Percentiles rank a stretch among this genome's conserved stretches.
Evolutionary conservation across 1,140 invertebrate genomes (phyloP).

Genomic region (Atopsyche davidsoni): DNA sequence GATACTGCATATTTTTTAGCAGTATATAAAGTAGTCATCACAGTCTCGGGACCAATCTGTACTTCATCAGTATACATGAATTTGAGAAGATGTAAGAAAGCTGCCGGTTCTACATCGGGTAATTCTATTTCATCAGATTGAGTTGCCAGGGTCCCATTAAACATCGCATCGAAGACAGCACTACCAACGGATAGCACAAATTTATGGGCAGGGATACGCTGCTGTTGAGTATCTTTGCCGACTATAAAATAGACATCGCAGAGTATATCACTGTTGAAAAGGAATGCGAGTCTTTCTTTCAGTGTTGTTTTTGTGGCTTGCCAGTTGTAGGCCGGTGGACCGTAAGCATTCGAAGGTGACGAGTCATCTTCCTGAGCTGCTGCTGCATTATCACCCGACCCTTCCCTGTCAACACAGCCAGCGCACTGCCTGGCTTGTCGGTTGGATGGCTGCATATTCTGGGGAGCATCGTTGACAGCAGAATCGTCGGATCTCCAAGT

Average conservation of each 20-base stretch:
- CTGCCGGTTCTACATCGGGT: slow-evolving; percentile 77
- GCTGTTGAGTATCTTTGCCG: slow-evolving; percentile 62
- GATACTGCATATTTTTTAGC: slow-evolving; percentile 85
- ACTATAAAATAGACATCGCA: slow-evolving; percentile 77
- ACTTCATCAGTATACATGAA: slow-evolving; percentile 83
- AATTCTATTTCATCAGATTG: slow-evolving; percentile 69
- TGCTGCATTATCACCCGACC: slow-evolving; percentile 39
- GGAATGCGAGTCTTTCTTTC: slow-evolving; percentile 69
- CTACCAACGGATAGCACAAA: slow-evolving; percentile 77
- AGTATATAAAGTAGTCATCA: slow-evolving; percentile 82
- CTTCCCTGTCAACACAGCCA: slow-evolving; percentile 36
- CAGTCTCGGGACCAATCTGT: slow-evolving; percentile 78
- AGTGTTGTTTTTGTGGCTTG: slow-evolving; percentile 66
- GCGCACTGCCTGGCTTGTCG: slow-evolving; percentile 36
- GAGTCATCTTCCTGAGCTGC: slow-evolving; percentile 34
- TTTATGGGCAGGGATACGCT: slow-evolving; percentile 76
- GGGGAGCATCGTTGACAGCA: slow-evolving; percentile 33
- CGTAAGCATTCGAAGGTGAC: slow-evolving; percentile 33
- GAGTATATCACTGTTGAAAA: slow-evolving; percentile 77
- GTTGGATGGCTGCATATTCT: slow-evolving; percentile 47
- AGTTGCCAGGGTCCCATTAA: slow-evolving; percentile 67
- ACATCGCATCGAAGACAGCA: slow-evolving; percentile 84
- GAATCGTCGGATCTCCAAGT: no score
- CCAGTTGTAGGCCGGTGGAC: slow-evolving; percentile 54
- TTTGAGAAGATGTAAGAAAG: slow-evolving; percentile 63